These are phyloP conservation scores for Odontomachus brunneus DNA, from an alignment of 1,140 invertebrate genomes.

Conservation along the genomic window DNA sequence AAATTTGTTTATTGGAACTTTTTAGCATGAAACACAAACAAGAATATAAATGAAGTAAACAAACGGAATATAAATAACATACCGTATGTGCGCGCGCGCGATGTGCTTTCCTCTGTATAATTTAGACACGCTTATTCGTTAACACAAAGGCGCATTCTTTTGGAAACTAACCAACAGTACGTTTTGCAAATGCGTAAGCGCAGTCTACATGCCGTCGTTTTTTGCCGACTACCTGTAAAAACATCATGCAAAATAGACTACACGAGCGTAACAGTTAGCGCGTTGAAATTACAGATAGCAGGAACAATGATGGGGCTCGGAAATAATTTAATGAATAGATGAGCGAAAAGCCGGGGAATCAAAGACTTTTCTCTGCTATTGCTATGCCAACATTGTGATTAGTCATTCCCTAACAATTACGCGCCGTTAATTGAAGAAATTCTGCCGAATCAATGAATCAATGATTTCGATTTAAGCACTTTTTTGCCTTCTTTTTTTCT, in stretches of 20 bases:
- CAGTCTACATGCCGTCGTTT: neutral
- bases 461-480: too few species aligned
- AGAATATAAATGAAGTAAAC: neutral
- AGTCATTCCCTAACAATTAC: slow-evolving; percentile 24
- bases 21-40: neutral
- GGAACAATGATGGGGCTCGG: slow-evolving; percentile 5
- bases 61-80: neutral
- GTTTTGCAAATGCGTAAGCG: neutral
- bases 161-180: neutral
- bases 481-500: too few species aligned
- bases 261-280: neutral
- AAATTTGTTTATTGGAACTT: neutral
- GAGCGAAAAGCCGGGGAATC: slow-evolving; percentile 4
- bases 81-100: too few species aligned
- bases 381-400: slow-evolving; percentile 15
- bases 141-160: neutral
- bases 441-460: neutral
- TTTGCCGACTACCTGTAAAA: neutral
- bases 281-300: neutral
- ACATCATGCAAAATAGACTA: neutral
- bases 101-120: neutral
- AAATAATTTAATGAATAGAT: slow-evolving; percentile 13
- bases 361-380: slow-evolving; percentile 9
- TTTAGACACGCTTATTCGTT: neutral
- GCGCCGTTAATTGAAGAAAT: slow-evolving; percentile 13